A percentile compares a stretch with the other conserved stretches of the same genome.
phyloP scores from a whole-genome alignment of 2,113 vertebrate species.

The Tympanuchus pallidicinctus region DNA sequence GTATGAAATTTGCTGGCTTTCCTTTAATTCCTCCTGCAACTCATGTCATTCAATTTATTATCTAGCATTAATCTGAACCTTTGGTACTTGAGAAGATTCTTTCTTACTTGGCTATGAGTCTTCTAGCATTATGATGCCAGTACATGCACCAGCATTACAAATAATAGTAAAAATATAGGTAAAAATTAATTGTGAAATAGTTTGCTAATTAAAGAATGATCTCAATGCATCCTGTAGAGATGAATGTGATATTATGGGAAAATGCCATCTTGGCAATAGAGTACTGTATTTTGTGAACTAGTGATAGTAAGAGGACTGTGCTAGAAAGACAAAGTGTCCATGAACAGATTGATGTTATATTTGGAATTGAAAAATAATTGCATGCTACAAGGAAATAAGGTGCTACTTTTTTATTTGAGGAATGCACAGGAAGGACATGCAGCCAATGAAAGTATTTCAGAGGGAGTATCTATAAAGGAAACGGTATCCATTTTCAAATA shows the following conservation, averaged over 20 bases:
- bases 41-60: neutral
- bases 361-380: neutral
- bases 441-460: neutral
- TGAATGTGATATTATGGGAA: neutral
- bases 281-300: neutral
- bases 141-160: neutral
- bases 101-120: neutral
- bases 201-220: neutral
- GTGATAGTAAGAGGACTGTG: neutral
- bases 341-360: neutral
- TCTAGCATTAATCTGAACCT: neutral
- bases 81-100: neutral
- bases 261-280: neutral
- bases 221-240: neutral
- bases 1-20: neutral
- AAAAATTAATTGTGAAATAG: neutral
- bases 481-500: neutral
- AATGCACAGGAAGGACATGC: neutral
- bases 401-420: neutral
- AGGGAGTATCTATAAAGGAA: neutral
- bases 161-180: neutral
- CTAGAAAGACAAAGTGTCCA: neutral
- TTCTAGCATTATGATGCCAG: neutral
- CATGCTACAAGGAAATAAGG: neutral
- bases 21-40: neutral